Evolutionary conservation across 1,140 invertebrate genomes (phyloP).

Genomic region (Charaxes varanes): DNA sequence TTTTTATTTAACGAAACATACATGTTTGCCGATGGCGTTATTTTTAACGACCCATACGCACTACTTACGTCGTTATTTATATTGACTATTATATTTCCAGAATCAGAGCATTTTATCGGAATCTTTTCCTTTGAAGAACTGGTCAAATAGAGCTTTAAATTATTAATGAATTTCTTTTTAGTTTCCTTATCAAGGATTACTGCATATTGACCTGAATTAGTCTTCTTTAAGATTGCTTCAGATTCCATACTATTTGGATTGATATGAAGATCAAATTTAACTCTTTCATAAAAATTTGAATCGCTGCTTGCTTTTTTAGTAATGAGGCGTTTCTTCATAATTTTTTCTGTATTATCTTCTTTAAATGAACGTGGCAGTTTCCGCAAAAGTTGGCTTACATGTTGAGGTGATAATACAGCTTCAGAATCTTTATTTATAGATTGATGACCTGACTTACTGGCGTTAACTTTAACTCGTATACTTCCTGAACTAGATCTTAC

Average conservation of each 20-base stretch:
- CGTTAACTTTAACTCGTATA: conserved; percentile 36
- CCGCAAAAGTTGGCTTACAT: conserved; percentile 16
- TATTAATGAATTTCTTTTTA: conserved; percentile 33
- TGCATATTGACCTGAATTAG: conserved; percentile 27
- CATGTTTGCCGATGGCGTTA: conserved; percentile 37
- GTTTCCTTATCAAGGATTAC: conserved; percentile 35
- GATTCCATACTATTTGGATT: conserved; percentile 17
- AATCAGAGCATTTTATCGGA: conserved; percentile 30
- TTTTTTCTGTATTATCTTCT: conserved; percentile 10
- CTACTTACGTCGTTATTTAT: conserved; percentile 21
- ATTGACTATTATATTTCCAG: conserved; percentile 29
- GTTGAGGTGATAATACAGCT: conserved; percentile 15
- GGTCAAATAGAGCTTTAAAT: conserved; percentile 28
- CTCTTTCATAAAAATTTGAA: conserved; percentile 28
- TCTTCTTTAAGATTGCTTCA: conserved; percentile 27
- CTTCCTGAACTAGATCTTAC: conserved; percentile 35
- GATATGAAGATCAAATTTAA: conserved; percentile 23
- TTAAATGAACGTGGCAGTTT: conserved; percentile 14
- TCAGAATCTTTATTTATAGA: conserved; percentile 7
- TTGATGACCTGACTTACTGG: conserved; percentile 4
- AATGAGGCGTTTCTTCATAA: conserved; percentile 8
- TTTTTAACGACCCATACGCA: conserved; percentile 32
- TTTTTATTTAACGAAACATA: conserved; percentile 21
- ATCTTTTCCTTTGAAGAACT: conserved; percentile 21
- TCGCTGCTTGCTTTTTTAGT: conserved; percentile 27